phyloP scores from a whole-genome alignment of 2,113 vertebrate genomes.

The Ibidorhyncha struthersii region DNA sequence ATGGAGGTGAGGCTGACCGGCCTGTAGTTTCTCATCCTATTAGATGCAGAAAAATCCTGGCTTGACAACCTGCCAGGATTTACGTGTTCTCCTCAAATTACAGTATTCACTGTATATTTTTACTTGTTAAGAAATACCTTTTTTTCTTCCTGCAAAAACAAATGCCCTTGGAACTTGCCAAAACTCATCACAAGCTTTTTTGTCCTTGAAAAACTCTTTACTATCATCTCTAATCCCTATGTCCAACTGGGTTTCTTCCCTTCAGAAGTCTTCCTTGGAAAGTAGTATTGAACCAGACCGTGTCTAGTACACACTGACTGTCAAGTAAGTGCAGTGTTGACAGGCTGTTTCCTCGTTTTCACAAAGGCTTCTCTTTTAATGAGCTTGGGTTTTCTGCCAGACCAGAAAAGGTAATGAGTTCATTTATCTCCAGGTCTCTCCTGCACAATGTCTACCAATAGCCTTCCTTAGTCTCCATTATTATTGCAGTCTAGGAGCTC shows the following conservation, averaged over 20 bases:
- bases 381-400: neutral
- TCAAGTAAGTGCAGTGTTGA: neutral
- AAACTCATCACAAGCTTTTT: neutral
- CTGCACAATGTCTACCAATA: neutral
- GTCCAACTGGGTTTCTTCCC: neutral
- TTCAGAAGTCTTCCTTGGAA: neutral
- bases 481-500: neutral
- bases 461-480: neutral
- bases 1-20: too few relatives aligned
- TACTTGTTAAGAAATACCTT: neutral
- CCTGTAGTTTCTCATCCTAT: too few relatives aligned
- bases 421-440: neutral
- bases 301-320: neutral
- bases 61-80: neutral
- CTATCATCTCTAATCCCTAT: neutral
- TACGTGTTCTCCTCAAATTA: neutral
- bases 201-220: neutral
- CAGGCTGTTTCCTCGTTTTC: neutral
- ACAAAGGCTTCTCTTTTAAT: neutral
- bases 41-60: neutral
- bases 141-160: neutral
- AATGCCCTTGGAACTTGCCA: neutral
- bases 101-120: neutral
- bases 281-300: neutral
- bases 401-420: neutral